phyloP scores from a whole-genome alignment of 2,888 invertebrate species.

The Apeira syringaria region DNA sequence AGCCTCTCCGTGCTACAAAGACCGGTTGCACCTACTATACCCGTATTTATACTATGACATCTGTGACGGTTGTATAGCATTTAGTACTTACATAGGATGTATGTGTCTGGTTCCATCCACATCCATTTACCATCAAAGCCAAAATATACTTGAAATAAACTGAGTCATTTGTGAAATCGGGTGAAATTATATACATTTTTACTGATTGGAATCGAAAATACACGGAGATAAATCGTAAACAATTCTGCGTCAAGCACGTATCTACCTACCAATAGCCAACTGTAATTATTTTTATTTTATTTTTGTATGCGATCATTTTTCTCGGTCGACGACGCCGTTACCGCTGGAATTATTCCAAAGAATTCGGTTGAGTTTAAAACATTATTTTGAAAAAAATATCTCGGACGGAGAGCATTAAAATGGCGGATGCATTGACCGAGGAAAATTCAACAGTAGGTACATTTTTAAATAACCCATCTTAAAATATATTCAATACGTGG shows the following conservation, averaged over 20 bases:
- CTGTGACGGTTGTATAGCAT: too few species aligned
- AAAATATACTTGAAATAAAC: too few species aligned
- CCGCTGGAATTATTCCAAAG: slow-evolving; percentile 71
- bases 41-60: too few species aligned
- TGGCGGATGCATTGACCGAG: slow-evolving; percentile 24
- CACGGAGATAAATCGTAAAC: slow-evolving; percentile 8
- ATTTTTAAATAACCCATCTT: neutral
- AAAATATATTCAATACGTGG: neutral
- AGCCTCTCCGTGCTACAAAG: too few species aligned
- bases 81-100: too few species aligned
- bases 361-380: slow-evolving; percentile 53
- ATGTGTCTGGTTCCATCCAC: too few species aligned
- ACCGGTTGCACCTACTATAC: too few species aligned
- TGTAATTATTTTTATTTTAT: slow-evolving; percentile 40
- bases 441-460: neutral
- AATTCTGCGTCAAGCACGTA: slow-evolving; percentile 22
- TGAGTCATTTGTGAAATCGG: too few species aligned
- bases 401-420: slow-evolving; percentile 15
- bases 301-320: slow-evolving; percentile 38
- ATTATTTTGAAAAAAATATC: slow-evolving; percentile 23
- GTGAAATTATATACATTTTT: neutral
- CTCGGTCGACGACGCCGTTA: slow-evolving; percentile 25
- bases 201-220: slow-evolving; percentile 2
- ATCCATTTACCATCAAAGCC: too few species aligned
- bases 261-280: slow-evolving; percentile 14